phyloP scores from a whole-genome alignment of 2,113 vertebrate genomes.

The Bufo gargarizans region DNA sequence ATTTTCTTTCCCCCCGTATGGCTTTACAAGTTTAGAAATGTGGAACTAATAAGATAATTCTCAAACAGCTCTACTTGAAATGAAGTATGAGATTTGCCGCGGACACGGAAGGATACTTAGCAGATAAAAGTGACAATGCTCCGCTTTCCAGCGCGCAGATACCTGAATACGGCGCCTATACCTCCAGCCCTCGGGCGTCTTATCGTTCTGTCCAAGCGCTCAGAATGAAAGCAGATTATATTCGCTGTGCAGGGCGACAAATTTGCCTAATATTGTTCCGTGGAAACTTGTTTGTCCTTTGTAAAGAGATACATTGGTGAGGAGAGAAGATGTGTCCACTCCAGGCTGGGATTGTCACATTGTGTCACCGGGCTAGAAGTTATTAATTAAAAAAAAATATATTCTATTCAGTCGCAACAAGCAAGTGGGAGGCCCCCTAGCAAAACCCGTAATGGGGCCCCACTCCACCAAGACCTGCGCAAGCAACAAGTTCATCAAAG shows the following conservation, averaged over 20 bases:
- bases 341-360: background rate
- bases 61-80: conserved; percentile 72
- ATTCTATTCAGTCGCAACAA: too few relatives aligned
- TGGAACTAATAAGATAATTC: conserved; percentile 74
- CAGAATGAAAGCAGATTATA: conserved; percentile 12
- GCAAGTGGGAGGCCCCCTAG: too few relatives aligned
- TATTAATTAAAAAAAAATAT: background rate
- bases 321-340: too few relatives aligned
- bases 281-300: background rate
- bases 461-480: too few relatives aligned
- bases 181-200: background rate
- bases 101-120: conserved; percentile 68
- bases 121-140: conserved; percentile 70
- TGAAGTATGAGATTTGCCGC: conserved; percentile 74
- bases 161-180: conserved; percentile 62
- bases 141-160: conserved; percentile 68
- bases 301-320: background rate
- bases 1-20: conserved; percentile 71
- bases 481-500: too few relatives aligned
- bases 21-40: conserved; percentile 69
- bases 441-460: too few relatives aligned
- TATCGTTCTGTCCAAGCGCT: conserved; percentile 27
- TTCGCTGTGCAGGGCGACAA: background rate
- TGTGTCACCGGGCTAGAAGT: background rate
- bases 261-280: background rate